Base-by-base conservation (phyloP, 2,888 invertebrate species). In the Troides oblongomaculatus region DNA sequence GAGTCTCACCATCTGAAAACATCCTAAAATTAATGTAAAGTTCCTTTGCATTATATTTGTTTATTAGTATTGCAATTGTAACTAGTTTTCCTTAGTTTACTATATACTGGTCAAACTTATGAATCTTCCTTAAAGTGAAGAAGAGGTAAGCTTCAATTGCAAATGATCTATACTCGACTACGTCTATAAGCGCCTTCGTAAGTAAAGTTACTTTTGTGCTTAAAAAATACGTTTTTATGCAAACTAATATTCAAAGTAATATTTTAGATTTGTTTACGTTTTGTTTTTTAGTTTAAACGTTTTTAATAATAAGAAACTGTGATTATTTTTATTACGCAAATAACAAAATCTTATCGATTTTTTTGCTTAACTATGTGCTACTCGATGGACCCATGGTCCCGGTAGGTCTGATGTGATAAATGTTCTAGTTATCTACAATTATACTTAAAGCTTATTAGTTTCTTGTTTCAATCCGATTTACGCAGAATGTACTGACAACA, bases 1-100 rank as follows among this genome's bases (percentile, higher is more conserved):
- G 94, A 94, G 74, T 89, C 92, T 66, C 93, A 94, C 76, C 92
- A 92, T 73, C 84, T 91, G 23, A 92, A 92, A 74, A 86, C 77
- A 69, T 83, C 88, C 68, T 91, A 90, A 77, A 70, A 25, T 23
- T 23, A 23, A 12, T 14, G 10, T 58, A 1, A n/a, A 6, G 57
- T 58, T 58, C n/a, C 12, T 14, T 23, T 53, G 12, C 23, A 23
- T 10, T 23, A 23, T 23, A 12, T 58, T 58, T 58, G 57, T 58
- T 58, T n/a, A 1, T 21, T 58, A 53, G 23, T 58, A 58, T 23
- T 58, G 8, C 10, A 58, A 25, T 58, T n/a, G 14, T 10, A 58
- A 5, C 12, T 58, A 6, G n/a, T 7, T 39, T 36, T 21, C 17
- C 5, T n/a, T 18, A 6, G 4, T n/a, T 53, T 53, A n/a, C n/a